A percentile compares a stretch with the other conserved stretches of the same genome.
Conservation (phyloP, 2,797 vertebrate species). For the Arrhamphus sclerolepis region DNA sequence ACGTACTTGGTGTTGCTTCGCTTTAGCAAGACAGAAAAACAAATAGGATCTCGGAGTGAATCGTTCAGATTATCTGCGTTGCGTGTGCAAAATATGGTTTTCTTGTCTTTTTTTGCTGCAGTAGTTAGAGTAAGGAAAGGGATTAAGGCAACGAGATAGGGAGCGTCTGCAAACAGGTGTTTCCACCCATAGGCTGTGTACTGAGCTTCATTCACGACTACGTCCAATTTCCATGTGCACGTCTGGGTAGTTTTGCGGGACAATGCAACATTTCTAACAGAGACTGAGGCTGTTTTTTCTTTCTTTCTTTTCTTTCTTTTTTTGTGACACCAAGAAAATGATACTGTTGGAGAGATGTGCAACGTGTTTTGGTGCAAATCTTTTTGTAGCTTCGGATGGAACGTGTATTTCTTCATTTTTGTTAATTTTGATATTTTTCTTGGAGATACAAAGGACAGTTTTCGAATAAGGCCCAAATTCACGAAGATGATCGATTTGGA, state of each 20-base stretch:
- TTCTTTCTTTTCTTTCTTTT: too few species aligned
- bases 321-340: constrained; percentile 51
- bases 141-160: constrained; percentile 21
- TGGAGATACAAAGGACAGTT: constrained; percentile 44
- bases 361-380: constrained; percentile 32
- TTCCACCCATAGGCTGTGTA: constrained; percentile 47
- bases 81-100: constrained; percentile 7
- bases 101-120: constrained; percentile 8
- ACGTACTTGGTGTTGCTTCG: constrained; percentile 13
- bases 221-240: constrained; percentile 43
- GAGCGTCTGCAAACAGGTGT: constrained; percentile 78
- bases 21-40: constrained; percentile 28
- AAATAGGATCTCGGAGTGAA: constrained; percentile 25
- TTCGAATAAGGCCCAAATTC: constrained; percentile 33
- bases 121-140: constrained; percentile 17
- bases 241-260: constrained; percentile 36
- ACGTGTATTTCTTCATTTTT: constrained; percentile 34
- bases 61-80: constrained; percentile 7
- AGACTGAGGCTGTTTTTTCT: constrained; percentile 22
- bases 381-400: constrained; percentile 40
- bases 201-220: constrained; percentile 39
- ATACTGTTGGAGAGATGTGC: constrained; percentile 46
- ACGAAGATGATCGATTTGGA: constrained; percentile 32
- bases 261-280: constrained; percentile 26
- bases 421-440: constrained; percentile 43